Evolutionary conservation across 2,888 invertebrate genomes (phyloP), one percentile per base, ranked within the genome.

Genomic region (Acleris emargana): DNA sequence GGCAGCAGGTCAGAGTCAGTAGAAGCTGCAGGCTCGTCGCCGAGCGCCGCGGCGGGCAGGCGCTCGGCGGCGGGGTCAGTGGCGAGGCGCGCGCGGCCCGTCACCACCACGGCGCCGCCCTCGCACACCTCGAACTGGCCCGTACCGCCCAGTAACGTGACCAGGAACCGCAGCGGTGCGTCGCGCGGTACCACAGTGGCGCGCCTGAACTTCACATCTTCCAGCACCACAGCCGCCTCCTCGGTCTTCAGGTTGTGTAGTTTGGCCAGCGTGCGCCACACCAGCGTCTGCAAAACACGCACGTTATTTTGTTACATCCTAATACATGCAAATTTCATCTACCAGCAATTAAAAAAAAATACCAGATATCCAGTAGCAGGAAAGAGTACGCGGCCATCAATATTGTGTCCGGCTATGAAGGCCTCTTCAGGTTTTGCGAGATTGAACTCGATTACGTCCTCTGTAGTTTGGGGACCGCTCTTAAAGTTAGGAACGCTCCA

Each of bases 331-430:
- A n/a, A n/a, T n/a, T n/a, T n/a, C 5, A 22, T 16, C 11, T 2
- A 20, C 11, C 11, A 11, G 42, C n/a, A 20, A 9, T 22, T 2
- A 11, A 11, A 13, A 13, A 3, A 18, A 22, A 76, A 83, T 79
- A 96, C 95, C 93, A 99, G 93, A 81, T 98, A 98, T 16, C 98
- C 98, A 45, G 99, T 99, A 68, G 98, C 99, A 18, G 99, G 99
- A 93, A 97, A 99, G 22, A 99, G 93, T 58, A 98, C 94, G 79
- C 99, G 94, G 28, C 99, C 99, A 89, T 99, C 99, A 78, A 99
- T 98, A 64, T 95, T 94, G 85, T 99, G 99, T 1, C 98, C 98
- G 60, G 94, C 89, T 67, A 98, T 84, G 89, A 95, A 97, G 55
- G 95, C 92, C 82, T 97, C 95, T 25, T 94, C 94, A 74, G 96